Evolutionary conservation across 1,140 invertebrate genomes (phyloP).

Genomic region (Pantala flavescens): DNA sequence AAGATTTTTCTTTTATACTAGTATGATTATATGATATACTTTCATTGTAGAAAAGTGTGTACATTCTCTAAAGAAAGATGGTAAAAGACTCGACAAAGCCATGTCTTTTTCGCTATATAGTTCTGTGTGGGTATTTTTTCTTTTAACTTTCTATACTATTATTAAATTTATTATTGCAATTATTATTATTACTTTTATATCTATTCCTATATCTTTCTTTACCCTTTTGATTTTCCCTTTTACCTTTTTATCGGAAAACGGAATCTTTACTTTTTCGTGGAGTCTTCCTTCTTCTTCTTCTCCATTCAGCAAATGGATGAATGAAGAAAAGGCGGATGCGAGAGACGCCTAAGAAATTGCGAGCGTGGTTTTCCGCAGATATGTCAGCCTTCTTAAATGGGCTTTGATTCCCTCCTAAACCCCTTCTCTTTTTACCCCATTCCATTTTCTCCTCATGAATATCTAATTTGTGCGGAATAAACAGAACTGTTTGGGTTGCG

Average conservation of each 20-base stretch:
- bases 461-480: constrained; percentile 7
- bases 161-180: too few species aligned
- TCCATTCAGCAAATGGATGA: not conserved
- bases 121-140: too few species aligned
- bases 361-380: not conserved
- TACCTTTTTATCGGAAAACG: not conserved
- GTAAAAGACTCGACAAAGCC: too few species aligned
- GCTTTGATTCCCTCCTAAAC: too few species aligned
- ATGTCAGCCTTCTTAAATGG: not conserved
- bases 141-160: too few species aligned
- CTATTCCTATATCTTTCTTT: too few species aligned
- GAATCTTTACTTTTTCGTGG: not conserved
- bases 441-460: not conserved
- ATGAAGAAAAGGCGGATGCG: not conserved
- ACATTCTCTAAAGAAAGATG: too few species aligned
- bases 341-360: not conserved
- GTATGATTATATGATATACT: too few species aligned
- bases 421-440: not conserved
- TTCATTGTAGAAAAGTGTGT: too few species aligned
- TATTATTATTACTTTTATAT: too few species aligned
- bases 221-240: not conserved
- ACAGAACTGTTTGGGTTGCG: not conserved
- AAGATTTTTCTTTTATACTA: too few species aligned
- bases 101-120: too few species aligned
- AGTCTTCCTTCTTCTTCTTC: not conserved